Base-by-base conservation (phyloP, 2,113 vertebrate species). In the Pampusana beccarii region DNA sequence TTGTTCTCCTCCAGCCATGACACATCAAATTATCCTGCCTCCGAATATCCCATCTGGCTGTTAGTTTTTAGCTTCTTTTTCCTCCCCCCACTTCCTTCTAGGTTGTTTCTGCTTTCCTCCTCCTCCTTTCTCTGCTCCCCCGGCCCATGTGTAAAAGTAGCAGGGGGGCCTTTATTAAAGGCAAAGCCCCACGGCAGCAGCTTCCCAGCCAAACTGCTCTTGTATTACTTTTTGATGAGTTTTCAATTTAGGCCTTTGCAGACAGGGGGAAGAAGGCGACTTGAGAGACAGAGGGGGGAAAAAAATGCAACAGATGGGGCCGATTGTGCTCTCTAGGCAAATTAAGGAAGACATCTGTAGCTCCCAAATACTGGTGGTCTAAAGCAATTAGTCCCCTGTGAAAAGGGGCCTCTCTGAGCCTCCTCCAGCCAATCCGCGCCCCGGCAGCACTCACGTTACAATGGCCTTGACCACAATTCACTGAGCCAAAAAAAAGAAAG, bases 161-260 rank as follows among this genome's bases (percentile, higher is more conserved):
- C 98, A 97, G 99, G 98, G 98, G 97, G 98, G 98, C 98, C 97
- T 97, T 98, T 98, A 98, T 98, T 98, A 98, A 98, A 98, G 97
- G 97, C 96, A 98, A 98, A 98, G 97, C 98, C 98, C 98, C 97
- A 98, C 97, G 96, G 98, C 98, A 98, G 98, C 98, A 98, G 98
- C 98, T 98, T 98, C 93, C 97, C 98, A 98, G 98, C 98, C 98
- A 99, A 99, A 99, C 98, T 98, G 99, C 98, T 99, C 98, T 98
- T 99, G 98, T 99, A 99, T 99, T 99, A 99, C 99, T 99, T 99
- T 99, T 99, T 99, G 99, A 99, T 99, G 99, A 99, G 99, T 99
- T 99, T 99, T 99, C 99, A 99, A 99, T 99, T 98, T 98, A 98
- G 98, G 97, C 96, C 98, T 98, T 97, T 96, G 98, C 98, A 98